Conservation (phyloP, 2,797 vertebrate genomes). For the Rhabdophis nuchalis region DNA sequence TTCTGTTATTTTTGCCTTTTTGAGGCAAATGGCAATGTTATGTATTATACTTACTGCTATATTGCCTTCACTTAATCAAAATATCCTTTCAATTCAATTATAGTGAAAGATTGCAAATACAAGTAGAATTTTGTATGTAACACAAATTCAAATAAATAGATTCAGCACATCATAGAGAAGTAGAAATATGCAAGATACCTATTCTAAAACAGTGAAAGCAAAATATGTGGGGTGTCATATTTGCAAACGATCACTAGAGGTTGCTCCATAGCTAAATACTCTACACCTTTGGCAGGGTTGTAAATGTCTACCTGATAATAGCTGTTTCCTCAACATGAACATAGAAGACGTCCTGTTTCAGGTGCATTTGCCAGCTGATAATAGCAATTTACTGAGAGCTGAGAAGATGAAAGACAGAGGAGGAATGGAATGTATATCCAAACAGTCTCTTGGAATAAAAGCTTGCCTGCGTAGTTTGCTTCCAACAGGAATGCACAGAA, state of each 20-base stretch:
- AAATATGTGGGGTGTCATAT: constrained; percentile 19
- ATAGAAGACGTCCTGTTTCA: background rate
- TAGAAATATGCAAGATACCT: background rate
- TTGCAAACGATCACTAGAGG: constrained; percentile 50
- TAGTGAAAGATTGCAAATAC: background rate
- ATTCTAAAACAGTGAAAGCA: fast-evolving
- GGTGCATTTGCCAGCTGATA: background rate
- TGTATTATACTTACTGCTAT: background rate
- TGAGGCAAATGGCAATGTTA: background rate
- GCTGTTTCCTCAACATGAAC: background rate
- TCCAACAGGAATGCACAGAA: background rate
- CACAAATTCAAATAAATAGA: background rate
- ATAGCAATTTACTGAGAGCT: background rate
- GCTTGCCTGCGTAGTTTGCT: background rate
- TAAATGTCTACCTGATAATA: background rate
- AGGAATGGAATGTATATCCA: background rate
- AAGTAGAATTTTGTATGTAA: background rate
- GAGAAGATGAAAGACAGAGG: background rate
- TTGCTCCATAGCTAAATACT: constrained; percentile 46
- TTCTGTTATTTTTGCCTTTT: background rate
- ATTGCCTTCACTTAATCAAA: background rate
- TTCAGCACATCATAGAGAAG: background rate
- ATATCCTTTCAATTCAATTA: background rate
- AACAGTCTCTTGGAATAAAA: background rate
- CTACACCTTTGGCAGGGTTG: background rate